phyloP scores from a whole-genome alignment of 2,888 invertebrate species.

The Acleris sparsana region DNA sequence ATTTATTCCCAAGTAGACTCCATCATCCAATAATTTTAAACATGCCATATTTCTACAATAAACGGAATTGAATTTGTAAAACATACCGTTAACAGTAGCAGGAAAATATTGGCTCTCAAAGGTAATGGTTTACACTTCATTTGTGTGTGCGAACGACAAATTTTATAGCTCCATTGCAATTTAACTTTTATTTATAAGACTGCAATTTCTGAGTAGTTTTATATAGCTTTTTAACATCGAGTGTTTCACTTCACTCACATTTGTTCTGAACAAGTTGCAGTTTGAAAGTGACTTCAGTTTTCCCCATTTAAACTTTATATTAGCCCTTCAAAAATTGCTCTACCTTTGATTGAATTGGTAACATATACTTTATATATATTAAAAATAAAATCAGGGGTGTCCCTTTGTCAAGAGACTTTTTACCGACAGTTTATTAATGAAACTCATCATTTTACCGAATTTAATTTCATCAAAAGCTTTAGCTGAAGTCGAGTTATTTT shows the following conservation, averaged over 20 bases:
- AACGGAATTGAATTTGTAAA: neutral
- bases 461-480: no score
- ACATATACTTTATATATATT: no score
- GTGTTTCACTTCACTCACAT: neutral
- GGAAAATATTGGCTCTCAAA: conserved; percentile 13
- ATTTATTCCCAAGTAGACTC: no score
- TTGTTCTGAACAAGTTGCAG: conserved; percentile 1
- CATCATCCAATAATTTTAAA: neutral
- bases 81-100: conserved; percentile 26
- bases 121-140: conserved; percentile 14
- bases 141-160: conserved; percentile 1
- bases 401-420: no score
- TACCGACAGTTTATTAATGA: no score
- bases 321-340: no score
- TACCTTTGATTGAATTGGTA: no score
- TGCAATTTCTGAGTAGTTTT: conserved; percentile 11
- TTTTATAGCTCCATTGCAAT: conserved; percentile 11
- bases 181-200: conserved; percentile 11
- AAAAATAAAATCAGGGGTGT: no score
- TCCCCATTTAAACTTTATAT: no score
- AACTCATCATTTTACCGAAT: no score
- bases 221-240: conserved; percentile 1
- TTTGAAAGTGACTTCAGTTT: no score
- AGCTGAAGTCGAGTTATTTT: no score
- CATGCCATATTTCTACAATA: neutral